Percentiles rank a stretch among this genome's conserved stretches.
These are phyloP conservation scores for Stratiomys singularior DNA, from an alignment of 2,888 invertebrate genomes.

Conservation along the genomic window DNA sequence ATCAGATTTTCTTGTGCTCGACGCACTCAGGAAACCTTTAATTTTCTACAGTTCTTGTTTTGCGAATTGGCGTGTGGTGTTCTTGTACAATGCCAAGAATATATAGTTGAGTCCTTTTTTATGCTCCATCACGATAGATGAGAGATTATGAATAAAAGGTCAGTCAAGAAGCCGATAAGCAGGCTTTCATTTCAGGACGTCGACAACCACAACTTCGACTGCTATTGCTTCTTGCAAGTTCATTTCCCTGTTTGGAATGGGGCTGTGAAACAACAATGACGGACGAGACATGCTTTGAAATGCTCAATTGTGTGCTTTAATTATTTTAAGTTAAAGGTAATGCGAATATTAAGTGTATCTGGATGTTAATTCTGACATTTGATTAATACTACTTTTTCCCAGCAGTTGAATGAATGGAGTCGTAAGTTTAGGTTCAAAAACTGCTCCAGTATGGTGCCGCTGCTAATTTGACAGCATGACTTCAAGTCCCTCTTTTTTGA, in stretches of 20 bases:
- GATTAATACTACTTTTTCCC: neutral
- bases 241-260: neutral
- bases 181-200: conserved; percentile 3
- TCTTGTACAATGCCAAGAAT: conserved; percentile 1
- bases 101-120: neutral
- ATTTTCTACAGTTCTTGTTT: conserved; percentile 25
- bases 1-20: conserved; percentile 23
- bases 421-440: too few species aligned
- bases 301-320: neutral
- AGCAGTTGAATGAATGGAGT: too few species aligned
- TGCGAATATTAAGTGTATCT: too few species aligned
- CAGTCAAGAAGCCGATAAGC: conserved; percentile 25
- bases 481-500: too few species aligned
- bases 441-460: too few species aligned
- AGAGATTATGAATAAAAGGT: conserved; percentile 24
- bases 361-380: neutral
- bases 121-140: conserved; percentile 23
- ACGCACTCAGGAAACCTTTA: conserved; percentile 14
- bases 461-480: too few species aligned
- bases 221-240: neutral
- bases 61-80: neutral
- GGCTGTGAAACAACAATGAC: neutral
- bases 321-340: neutral
- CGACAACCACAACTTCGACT: too few species aligned
- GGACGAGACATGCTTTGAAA: conserved; percentile 16